These are phyloP conservation scores for Spinus olivaceus DNA, from an alignment of 2,797 vertebrate genomes.

Conservation along the genomic window DNA sequence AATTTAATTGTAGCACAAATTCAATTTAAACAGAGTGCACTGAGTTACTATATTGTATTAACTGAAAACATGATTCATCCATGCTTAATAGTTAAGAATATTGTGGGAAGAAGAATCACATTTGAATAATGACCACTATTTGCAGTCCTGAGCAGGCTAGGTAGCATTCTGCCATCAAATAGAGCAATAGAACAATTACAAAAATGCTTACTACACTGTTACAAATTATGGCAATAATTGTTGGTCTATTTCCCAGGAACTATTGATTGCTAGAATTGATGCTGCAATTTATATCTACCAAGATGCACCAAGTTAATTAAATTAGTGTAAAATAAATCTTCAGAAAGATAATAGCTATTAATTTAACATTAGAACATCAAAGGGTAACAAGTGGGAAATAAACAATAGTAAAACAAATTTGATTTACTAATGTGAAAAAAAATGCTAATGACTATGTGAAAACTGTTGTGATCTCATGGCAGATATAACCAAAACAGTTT, in stretches of 20 bases:
- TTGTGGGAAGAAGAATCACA: neutral
- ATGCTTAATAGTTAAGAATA: neutral
- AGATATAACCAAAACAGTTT: neutral
- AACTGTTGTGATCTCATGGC: neutral
- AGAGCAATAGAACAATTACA: neutral
- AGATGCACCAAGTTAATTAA: neutral
- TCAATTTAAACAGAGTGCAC: neutral
- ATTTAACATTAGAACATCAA: neutral
- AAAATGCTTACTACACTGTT: neutral
- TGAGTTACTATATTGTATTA: neutral
- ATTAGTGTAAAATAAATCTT: constrained; percentile 4
- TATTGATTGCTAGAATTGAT: neutral
- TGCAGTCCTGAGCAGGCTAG: neutral
- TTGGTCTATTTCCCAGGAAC: neutral
- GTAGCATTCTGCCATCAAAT: neutral
- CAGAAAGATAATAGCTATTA: neutral
- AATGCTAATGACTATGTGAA: neutral
- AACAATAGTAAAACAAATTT: neutral
- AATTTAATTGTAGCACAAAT: neutral
- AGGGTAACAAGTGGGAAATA: neutral
- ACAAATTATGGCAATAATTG: neutral
- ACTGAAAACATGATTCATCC: neutral
- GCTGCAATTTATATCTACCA: neutral
- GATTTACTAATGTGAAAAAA: neutral
- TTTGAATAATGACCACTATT: neutral